Base-by-base conservation (phyloP, 2,113 vertebrate species). In the Arothron firmamentum region DNA sequence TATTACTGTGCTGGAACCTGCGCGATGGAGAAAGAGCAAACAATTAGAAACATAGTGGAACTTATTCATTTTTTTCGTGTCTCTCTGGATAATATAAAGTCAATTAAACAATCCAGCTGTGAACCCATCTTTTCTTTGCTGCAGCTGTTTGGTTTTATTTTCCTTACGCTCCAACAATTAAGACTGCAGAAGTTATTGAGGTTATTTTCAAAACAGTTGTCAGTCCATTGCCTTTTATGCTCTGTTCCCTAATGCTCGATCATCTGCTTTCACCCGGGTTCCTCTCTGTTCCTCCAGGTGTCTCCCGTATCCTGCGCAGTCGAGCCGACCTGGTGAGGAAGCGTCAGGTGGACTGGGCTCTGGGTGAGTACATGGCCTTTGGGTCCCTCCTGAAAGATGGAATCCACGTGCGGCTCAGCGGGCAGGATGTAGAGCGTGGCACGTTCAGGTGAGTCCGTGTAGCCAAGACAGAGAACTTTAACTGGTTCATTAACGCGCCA, bases 311-410 rank as follows among this genome's bases (percentile, higher is more conserved):
- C 64, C 85, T 97, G 66, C 93, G 93, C n/a, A 62, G 77, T 31
- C 67, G 77, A 46, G 67, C 74, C 23, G 77, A 75, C n/a, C 74
- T 82, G 56, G 92, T 95, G 59, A 92, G 91, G 69, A 94, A 90
- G 56, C 86, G 92, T 6, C 92, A 89, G 0, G 90, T 96, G 64
- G 94, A 97, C 85, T 97, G 94, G 94, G 94, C 94, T 5, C 86
- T 97, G 47, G 94, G 92, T 0, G 94, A 97, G 74, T 97, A 95
- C 82, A 93, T 95, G 94, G 93, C 94, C 0, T 94, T 96, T 0
- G 93, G 93, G 50, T 96, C 95, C 11, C 90, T 96, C n/a, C 91
- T 96, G 42, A 95, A 92, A 57, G 95, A 95, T 31, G 93, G 93
- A 55, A 93, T 94, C 76, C 94, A 96, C 46, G 93, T 96, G 38